Conservation (phyloP, 2,113 vertebrate genomes). For the Crotalus viridis region DNA sequence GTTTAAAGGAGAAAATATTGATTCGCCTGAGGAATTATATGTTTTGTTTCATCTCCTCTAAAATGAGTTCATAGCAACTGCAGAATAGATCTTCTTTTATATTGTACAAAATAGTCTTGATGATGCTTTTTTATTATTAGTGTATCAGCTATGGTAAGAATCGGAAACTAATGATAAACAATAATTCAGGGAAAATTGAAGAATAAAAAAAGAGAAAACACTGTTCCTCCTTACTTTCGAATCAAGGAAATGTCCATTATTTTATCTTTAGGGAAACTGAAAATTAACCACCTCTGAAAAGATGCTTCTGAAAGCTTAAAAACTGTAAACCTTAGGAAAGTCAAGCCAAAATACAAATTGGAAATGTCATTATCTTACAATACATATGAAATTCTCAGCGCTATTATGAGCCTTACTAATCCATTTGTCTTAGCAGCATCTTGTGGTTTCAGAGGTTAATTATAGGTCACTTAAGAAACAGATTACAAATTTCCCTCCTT, state of each 20-base stretch:
- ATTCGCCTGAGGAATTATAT: slow-evolving; percentile 47
- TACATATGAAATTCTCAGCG: slow-evolving; percentile 14
- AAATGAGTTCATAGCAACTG: neutral
- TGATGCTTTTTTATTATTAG: neutral
- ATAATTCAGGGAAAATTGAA: neutral
- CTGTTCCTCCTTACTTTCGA: slow-evolving; percentile 33
- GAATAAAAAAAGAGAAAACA: too few relatives aligned
- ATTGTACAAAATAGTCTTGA: neutral
- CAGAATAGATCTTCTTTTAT: slow-evolving; percentile 29
- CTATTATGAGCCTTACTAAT: slow-evolving; percentile 39
- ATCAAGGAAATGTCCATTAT: slow-evolving; percentile 9
- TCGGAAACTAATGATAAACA: slow-evolving; percentile 33
- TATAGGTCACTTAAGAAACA: slow-evolving; percentile 18
- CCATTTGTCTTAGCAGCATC: slow-evolving; percentile 29
- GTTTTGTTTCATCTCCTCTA: slow-evolving; percentile 14
- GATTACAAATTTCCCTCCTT: slow-evolving; percentile 38
- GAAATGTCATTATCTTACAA: slow-evolving; percentile 17
- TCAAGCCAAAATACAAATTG: neutral
- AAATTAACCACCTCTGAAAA: neutral
- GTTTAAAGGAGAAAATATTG: slow-evolving; percentile 5
- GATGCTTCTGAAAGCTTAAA: neutral
- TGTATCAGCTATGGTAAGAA: neutral
- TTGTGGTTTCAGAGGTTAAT: slow-evolving; percentile 38
- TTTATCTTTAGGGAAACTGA: neutral
- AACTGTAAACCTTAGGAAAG: neutral